Evolutionary conservation across 2,888 invertebrate genomes (phyloP).

Genomic region (Hybos culiciformis): DNA sequence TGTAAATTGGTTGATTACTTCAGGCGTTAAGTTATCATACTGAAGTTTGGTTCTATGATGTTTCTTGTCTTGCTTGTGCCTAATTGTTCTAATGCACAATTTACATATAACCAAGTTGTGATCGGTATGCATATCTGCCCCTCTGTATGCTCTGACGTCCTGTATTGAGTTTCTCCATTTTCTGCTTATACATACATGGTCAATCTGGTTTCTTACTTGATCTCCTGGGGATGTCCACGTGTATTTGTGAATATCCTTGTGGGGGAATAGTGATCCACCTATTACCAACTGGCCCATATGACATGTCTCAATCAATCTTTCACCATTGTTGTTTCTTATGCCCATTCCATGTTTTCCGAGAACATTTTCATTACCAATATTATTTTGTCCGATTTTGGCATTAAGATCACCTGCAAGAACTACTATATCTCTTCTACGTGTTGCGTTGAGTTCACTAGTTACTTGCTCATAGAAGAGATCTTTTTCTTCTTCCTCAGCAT

Average conservation of each 20-base stretch:
- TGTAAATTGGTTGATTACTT: too few relatives aligned
- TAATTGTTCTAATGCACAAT: too few relatives aligned
- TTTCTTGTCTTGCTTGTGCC: too few relatives aligned
- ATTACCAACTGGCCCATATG: background rate
- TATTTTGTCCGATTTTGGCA: background rate
- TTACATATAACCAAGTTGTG: too few relatives aligned
- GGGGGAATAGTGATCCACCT: constrained; percentile 1
- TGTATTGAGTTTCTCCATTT: background rate
- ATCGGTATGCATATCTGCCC: constrained; percentile 1
- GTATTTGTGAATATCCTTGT: constrained; percentile 5
- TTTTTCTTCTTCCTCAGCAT: background rate
- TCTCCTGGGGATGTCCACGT: constrained; percentile 3
- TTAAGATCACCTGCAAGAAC: background rate
- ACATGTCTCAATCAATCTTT: background rate
- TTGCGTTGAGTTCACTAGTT: background rate
- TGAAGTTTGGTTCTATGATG: too few relatives aligned
- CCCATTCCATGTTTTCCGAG: background rate
- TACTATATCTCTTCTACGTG: background rate
- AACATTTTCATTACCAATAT: background rate
- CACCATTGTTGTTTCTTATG: background rate
- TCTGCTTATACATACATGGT: background rate
- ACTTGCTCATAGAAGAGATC: background rate
- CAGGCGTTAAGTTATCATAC: too few relatives aligned
- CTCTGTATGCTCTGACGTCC: background rate
- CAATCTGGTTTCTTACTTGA: constrained; percentile 1